These are phyloP conservation scores for Galerucella nymphaeae DNA, from an alignment of 2,888 invertebrate species.

Conservation along the genomic window DNA sequence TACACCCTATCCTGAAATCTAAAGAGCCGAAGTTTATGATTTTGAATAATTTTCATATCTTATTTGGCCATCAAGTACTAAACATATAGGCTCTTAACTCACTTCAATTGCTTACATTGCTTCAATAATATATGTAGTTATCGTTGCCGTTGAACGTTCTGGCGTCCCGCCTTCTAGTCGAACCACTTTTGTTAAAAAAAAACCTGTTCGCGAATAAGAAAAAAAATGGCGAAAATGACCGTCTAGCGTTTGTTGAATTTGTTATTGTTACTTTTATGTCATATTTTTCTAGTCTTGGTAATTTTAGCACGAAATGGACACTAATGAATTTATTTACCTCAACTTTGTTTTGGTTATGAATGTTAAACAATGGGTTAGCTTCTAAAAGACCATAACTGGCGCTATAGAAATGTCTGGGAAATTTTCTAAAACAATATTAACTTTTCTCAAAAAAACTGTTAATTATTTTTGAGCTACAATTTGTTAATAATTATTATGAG, in stretches of 20 bases:
- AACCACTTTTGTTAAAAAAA: constrained; percentile 34
- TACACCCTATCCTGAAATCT: constrained; percentile 42
- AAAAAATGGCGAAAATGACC: constrained; percentile 22
- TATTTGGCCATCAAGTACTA: constrained; percentile 54
- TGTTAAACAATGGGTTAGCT: not conserved
- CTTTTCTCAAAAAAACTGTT: not conserved
- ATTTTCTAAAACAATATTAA: not conserved
- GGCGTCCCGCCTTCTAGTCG: constrained; percentile 47
- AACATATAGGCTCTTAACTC: constrained; percentile 53
- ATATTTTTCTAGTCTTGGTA: constrained; percentile 6
- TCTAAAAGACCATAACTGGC: not conserved
- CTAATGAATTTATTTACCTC: constrained; percentile 6
- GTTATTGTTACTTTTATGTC: constrained; percentile 16
- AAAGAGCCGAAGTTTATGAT: constrained; percentile 48
- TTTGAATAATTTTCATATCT: constrained; percentile 57
- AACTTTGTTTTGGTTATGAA: constrained; percentile 7
- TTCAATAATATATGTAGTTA: constrained; percentile 49
- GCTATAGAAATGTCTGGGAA: not conserved
- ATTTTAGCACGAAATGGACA: not conserved
- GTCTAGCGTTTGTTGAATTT: constrained; percentile 23
- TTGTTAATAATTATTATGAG: not conserved
- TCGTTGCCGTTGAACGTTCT: constrained; percentile 42
- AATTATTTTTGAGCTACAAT: not conserved
- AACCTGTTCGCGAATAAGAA: constrained; percentile 45
- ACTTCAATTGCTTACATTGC: constrained; percentile 50